Percentiles rank a stretch among this genome's conserved stretches.
These are phyloP conservation scores for Ochlodes sylvanus DNA, from an alignment of 2,888 invertebrate genomes.

Conservation along the genomic window DNA sequence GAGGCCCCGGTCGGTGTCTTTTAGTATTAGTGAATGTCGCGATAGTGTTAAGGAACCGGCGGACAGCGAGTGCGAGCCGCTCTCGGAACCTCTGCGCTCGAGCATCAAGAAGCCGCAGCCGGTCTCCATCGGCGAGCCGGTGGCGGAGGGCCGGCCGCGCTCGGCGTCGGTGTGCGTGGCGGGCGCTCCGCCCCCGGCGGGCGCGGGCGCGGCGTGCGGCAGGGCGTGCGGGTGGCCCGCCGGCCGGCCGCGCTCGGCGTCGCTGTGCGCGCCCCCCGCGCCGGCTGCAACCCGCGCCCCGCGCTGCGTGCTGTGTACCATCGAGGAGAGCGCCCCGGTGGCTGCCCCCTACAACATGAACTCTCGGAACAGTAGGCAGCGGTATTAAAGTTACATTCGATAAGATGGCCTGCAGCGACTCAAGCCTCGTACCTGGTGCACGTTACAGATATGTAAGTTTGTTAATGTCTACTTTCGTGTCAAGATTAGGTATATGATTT, in stretches of 20 bases:
- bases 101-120: constrained; percentile 11
- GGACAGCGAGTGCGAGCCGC: constrained; percentile 19
- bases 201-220: background rate
- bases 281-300: background rate
- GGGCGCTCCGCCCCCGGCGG: background rate
- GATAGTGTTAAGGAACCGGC: constrained; percentile 4
- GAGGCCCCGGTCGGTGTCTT: constrained; percentile 29
- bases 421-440: background rate
- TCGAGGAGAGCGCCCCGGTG: constrained; percentile 21
- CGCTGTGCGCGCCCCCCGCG: background rate
- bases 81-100: constrained; percentile 5
- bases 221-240: background rate
- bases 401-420: background rate
- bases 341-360: background rate
- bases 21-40: constrained; percentile 30
- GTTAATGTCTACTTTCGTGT: background rate
- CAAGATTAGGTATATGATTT: background rate
- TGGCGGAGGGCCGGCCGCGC: background rate
- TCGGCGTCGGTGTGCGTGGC: constrained; percentile 25
- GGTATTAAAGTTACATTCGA: constrained; percentile 13
- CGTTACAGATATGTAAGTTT: background rate
- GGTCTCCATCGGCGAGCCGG: constrained; percentile 4
- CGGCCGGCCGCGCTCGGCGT: constrained; percentile 11
- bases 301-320: constrained; percentile 27
- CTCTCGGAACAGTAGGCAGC: constrained; percentile 6